Evolutionary conservation across 2,797 vertebrate species (phyloP).

Genomic region (Pelochelys cantorii): DNA sequence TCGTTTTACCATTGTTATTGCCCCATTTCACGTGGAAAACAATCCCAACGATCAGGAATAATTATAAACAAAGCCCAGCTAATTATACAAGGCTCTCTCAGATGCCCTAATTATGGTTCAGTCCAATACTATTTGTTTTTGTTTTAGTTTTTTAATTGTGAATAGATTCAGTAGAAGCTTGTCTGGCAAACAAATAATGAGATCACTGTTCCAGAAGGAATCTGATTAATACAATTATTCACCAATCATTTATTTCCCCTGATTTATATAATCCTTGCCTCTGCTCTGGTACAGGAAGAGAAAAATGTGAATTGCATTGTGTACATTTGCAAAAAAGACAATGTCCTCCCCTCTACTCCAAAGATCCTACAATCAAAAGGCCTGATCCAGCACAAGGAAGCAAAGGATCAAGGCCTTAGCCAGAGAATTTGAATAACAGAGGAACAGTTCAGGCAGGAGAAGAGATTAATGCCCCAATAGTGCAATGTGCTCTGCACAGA

Average conservation of each 20-base stretch:
- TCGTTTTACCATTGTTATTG: conserved; percentile 53
- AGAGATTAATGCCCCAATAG: neutral
- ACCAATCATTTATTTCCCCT: conserved; percentile 69
- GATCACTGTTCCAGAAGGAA: conserved; percentile 73
- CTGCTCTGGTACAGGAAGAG: neutral
- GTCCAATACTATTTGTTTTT: conserved; percentile 79
- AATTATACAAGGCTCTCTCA: conserved; percentile 80
- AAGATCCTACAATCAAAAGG: neutral
- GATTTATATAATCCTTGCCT: conserved; percentile 39
- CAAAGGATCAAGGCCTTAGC: conserved; percentile 10
- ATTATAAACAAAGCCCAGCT: conserved; percentile 82
- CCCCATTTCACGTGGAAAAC: conserved; percentile 69
- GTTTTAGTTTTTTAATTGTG: conserved; percentile 73
- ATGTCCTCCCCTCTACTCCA: neutral
- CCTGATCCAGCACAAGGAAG: neutral
- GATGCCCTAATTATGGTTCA: conserved; percentile 79
- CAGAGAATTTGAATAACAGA: neutral
- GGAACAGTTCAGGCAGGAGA: conserved; percentile 1
- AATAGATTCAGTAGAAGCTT: conserved; percentile 76
- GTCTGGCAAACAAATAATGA: conserved; percentile 79
- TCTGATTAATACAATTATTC: conserved; percentile 77
- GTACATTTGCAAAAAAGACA: neutral
- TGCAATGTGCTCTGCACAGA: neutral
- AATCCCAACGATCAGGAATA: conserved; percentile 78
- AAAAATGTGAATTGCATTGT: neutral